These are phyloP conservation scores for Eupithecia subfuscata DNA, from an alignment of 2,888 invertebrate species.

Conservation along the genomic window DNA sequence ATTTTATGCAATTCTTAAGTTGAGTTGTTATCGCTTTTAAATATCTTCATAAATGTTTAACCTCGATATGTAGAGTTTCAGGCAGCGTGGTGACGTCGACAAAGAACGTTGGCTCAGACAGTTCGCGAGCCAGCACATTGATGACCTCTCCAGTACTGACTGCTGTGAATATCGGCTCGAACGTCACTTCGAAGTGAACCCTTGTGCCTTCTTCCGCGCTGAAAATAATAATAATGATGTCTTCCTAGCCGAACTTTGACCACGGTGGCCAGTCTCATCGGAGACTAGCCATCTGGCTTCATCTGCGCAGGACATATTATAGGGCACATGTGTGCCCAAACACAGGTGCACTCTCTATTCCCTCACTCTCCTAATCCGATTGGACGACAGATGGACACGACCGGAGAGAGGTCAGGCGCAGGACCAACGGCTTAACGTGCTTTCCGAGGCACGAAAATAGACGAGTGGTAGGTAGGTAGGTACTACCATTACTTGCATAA, in stretches of 20 bases:
- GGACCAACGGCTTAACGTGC: no score
- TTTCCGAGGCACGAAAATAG: no score
- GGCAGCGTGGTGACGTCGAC: constrained; percentile 63
- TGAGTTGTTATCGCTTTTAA: neutral
- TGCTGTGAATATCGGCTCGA: constrained; percentile 89
- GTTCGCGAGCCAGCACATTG: constrained; percentile 87
- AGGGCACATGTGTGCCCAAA: no score
- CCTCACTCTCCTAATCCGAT: no score
- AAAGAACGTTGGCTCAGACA: constrained; percentile 73
- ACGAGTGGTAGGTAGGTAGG: neutral
- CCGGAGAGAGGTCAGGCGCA: no score
- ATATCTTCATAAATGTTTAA: constrained; percentile 46
- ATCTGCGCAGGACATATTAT: no score
- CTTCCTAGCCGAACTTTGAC: no score
- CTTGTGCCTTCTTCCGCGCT: constrained; percentile 82
- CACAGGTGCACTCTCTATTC: no score
- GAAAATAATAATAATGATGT: no score
- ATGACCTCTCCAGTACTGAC: constrained; percentile 87
- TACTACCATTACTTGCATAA: constrained; percentile 29
- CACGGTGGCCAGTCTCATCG: no score
- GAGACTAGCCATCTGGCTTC: no score
- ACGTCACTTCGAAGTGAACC: constrained; percentile 93
- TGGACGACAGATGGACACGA: no score
- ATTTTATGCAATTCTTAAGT: neutral
- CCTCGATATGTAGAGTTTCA: constrained; percentile 75